Evolutionary conservation across 2,888 invertebrate species (phyloP).

Genomic region (Apodemia mormo): DNA sequence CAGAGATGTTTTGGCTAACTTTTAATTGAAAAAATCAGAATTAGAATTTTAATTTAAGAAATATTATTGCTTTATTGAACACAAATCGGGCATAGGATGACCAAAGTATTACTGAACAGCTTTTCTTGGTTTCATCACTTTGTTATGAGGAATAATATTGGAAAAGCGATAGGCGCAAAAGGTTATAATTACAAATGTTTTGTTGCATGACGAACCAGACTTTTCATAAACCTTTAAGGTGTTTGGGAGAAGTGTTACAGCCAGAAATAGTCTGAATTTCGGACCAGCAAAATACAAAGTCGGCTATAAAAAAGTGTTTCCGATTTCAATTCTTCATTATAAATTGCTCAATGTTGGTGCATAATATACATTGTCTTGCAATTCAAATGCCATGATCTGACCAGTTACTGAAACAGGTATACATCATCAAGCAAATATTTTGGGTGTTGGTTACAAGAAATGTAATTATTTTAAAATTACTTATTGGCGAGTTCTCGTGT

Average conservation of each 20-base stretch:
- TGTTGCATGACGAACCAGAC: not conserved
- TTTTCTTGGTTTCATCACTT: not conserved
- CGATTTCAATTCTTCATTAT: not conserved
- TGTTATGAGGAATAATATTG: not conserved
- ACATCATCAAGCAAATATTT: not conserved
- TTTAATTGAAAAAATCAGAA: too few species aligned
- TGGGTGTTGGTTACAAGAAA: not conserved
- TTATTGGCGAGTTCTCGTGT: not conserved
- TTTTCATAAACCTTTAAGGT: not conserved
- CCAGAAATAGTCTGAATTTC: not conserved
- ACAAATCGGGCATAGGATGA: too few species aligned
- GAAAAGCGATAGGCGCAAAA: not conserved
- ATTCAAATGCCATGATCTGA: not conserved
- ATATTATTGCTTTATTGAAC: too few species aligned
- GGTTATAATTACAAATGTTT: not conserved
- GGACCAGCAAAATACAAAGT: not conserved
- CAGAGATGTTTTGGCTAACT: too few species aligned
- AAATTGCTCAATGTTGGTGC: not conserved
- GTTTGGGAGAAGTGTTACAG: not conserved
- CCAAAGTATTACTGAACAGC: too few species aligned
- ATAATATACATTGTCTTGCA: not conserved
- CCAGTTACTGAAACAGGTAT: not conserved
- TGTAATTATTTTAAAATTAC: not conserved
- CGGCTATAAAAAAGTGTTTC: not conserved
- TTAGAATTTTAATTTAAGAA: too few species aligned